Conservation (phyloP, 2,797 vertebrate genomes). For the Amblyopsis hoosieri region DNA sequence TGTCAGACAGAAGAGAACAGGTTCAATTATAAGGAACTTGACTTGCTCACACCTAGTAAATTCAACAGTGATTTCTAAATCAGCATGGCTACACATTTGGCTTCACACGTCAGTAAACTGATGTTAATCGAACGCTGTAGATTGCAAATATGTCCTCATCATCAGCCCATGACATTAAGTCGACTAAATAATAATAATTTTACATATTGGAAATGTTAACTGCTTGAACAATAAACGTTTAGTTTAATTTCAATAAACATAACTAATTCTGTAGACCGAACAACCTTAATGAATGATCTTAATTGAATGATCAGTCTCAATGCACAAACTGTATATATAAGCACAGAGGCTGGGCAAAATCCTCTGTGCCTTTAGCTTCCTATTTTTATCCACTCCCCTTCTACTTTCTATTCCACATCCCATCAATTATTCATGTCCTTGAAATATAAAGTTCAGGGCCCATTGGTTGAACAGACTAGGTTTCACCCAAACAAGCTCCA, state of each 20-base stretch:
- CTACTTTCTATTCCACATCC: conserved; percentile 20
- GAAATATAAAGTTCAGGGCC: conserved; percentile 33
- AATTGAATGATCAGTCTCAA: not conserved
- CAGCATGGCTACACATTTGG: too few species aligned
- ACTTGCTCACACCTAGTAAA: too few species aligned
- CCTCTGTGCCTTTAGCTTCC: conserved; percentile 3
- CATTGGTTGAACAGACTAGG: conserved; percentile 29
- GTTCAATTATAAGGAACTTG: too few species aligned
- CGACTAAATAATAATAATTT: not conserved
- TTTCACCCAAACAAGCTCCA: conserved; percentile 35
- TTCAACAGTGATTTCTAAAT: too few species aligned
- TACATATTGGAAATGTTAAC: not conserved
- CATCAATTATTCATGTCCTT: conserved; percentile 55
- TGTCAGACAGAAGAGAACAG: too few species aligned
- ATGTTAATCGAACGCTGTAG: not conserved
- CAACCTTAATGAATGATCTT: too few species aligned
- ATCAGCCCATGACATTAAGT: not conserved
- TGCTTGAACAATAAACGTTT: not conserved
- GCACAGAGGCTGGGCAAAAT: not conserved
- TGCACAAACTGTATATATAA: not conserved
- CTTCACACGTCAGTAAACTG: too few species aligned
- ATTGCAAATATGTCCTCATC: not conserved
- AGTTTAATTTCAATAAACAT: too few species aligned
- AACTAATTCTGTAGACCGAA: too few species aligned
- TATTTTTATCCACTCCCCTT: conserved; percentile 42